phyloP scores from a whole-genome alignment of 2,797 vertebrate species.

The Loris lydekkerianus region DNA sequence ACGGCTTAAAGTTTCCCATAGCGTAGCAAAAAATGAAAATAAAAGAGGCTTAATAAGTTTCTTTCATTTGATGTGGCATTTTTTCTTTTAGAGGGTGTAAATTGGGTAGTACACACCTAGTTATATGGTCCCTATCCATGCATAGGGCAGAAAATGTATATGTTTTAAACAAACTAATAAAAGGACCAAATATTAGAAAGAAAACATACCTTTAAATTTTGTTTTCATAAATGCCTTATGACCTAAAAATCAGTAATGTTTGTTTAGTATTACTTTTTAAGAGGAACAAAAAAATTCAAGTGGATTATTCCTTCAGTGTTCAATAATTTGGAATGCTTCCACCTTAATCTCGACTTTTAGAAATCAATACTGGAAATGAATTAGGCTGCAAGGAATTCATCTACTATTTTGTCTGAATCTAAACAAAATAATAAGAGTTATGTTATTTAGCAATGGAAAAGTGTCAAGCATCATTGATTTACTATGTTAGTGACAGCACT shows the following conservation, averaged over 20 bases:
- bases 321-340: slow-evolving; percentile 69
- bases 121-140: slow-evolving; percentile 52
- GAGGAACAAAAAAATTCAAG: slow-evolving; percentile 53
- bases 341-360: slow-evolving; percentile 52
- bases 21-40: slow-evolving; percentile 2
- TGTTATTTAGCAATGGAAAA: slow-evolving; percentile 68
- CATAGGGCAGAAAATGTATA: slow-evolving; percentile 37
- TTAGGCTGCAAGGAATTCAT: slow-evolving; percentile 71
- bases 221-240: slow-evolving; percentile 40
- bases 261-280: slow-evolving; percentile 16
- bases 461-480: slow-evolving; percentile 78
- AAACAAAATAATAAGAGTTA: slow-evolving; percentile 78
- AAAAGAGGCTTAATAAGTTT: not conserved
- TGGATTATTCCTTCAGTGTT: slow-evolving; percentile 60
- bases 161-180: not conserved
- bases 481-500: slow-evolving; percentile 61
- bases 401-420: slow-evolving; percentile 66
- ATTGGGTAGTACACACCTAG: not conserved
- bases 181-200: slow-evolving; percentile 44
- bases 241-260: slow-evolving; percentile 1
- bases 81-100: slow-evolving; percentile 2
- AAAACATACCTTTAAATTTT: slow-evolving; percentile 43
- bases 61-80: not conserved
- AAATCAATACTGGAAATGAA: slow-evolving; percentile 83
- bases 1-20: not conserved